Percentiles rank a stretch among this genome's conserved stretches.
phyloP scores from a whole-genome alignment of 2,888 invertebrate species.

The Limnephilus auricula region DNA sequence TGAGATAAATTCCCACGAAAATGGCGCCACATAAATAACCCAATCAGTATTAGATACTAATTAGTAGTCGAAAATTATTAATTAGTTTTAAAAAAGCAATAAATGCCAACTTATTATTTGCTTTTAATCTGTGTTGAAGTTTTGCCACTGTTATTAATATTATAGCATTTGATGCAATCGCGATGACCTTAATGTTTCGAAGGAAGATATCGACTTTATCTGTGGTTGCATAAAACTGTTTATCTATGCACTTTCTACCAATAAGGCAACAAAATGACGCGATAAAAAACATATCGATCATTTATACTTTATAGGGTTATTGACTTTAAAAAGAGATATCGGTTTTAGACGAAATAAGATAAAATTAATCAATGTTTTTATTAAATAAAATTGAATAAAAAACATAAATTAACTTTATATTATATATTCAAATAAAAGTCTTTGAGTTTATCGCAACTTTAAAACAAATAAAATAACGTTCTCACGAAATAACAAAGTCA shows the following conservation, averaged over 20 bases:
- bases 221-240: constrained; percentile 6
- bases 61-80: no score
- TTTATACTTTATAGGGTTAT: not conserved
- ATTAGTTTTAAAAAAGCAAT: no score
- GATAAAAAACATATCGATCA: not conserved
- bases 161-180: not conserved
- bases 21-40: no score
- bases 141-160: not conserved
- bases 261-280: not conserved
- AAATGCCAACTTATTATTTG: no score
- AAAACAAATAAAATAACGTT: not conserved
- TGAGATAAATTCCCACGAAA: no score
- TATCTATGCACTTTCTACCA: constrained; percentile 5
- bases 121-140: no score
- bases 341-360: not conserved
- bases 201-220: not conserved
- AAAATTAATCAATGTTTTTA: not conserved
- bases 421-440: not conserved
- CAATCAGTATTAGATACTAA: no score
- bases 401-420: not conserved
- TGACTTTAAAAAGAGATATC: constrained; percentile 15
- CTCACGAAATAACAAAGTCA: not conserved
- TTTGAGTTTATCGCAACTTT: not conserved
- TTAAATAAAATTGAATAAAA: not conserved
- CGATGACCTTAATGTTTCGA: constrained; percentile 8